phyloP scores from a whole-genome alignment of 2,888 invertebrate genomes.

The Galerucella nymphaeae region DNA sequence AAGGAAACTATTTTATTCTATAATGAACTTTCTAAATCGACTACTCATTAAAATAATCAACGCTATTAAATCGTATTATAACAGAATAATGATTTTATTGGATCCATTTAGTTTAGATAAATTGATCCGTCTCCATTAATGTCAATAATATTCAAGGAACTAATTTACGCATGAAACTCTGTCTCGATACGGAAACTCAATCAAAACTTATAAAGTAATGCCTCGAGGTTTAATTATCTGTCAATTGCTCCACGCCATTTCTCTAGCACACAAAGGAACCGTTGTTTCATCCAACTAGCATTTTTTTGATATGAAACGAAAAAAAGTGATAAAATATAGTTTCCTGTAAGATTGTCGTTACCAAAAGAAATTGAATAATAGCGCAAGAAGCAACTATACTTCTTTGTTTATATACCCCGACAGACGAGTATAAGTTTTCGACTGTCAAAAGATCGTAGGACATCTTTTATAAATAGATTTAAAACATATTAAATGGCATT shows the following conservation, averaged over 20 bases:
- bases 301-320: neutral
- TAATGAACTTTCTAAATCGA: too few relatives aligned
- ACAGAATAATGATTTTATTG: neutral
- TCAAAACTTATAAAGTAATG: conserved; percentile 22
- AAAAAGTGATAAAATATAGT: too few relatives aligned
- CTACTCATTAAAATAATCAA: too few relatives aligned
- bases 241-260: conserved; percentile 19
- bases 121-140: conserved; percentile 9
- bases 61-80: too few relatives aligned
- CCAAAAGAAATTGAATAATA: too few relatives aligned
- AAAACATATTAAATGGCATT: neutral
- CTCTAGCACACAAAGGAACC: neutral
- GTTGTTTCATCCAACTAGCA: neutral
- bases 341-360: too few relatives aligned
- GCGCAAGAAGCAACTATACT: too few relatives aligned
- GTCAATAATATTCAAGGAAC: conserved; percentile 19
- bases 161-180: conserved; percentile 21
- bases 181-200: conserved; percentile 22
- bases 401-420: too few relatives aligned
- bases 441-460: too few relatives aligned
- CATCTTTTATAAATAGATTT: neutral
- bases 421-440: too few relatives aligned
- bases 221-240: conserved; percentile 27
- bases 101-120: neutral
- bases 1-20: too few relatives aligned